These are phyloP conservation scores for Lomographa bimaculata DNA, from an alignment of 2,888 invertebrate genomes.

Conservation along the genomic window DNA sequence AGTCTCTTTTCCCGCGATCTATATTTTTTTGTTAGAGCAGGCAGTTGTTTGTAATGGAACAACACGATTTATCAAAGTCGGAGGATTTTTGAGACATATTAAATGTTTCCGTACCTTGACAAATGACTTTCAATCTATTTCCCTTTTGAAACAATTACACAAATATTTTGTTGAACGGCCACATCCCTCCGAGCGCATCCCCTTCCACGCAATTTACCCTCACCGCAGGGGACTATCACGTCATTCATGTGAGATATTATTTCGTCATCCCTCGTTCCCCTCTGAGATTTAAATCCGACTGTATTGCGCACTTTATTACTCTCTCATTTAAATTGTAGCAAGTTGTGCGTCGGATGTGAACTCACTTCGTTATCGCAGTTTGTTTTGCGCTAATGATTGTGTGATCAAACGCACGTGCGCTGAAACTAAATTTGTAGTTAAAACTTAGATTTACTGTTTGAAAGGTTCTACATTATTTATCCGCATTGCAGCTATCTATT, in stretches of 20 bases:
- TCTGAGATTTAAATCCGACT: slow-evolving; percentile 52
- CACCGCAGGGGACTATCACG: slow-evolving; percentile 52
- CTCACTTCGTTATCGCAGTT: slow-evolving; percentile 17
- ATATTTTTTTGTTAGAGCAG: slow-evolving; percentile 28
- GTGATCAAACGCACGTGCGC: slow-evolving; percentile 3
- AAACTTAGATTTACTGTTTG: not conserved
- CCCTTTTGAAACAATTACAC: slow-evolving; percentile 35
- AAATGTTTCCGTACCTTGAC: slow-evolving; percentile 28
- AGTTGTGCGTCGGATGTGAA: slow-evolving; percentile 26
- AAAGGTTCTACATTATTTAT: not conserved
- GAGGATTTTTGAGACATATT: slow-evolving; percentile 22
- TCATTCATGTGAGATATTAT: slow-evolving; percentile 61
- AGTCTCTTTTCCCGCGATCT: slow-evolving; percentile 17
- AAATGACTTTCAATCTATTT: slow-evolving; percentile 33
- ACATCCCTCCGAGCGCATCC: slow-evolving; percentile 38
- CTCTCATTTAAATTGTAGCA: slow-evolving; percentile 44
- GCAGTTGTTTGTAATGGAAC: slow-evolving; percentile 23
- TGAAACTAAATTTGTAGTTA: not conserved
- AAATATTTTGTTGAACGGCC: slow-evolving; percentile 40
- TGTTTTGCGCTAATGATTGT: slow-evolving; percentile 11
- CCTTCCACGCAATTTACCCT: slow-evolving; percentile 57
- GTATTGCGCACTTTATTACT: slow-evolving; percentile 65
- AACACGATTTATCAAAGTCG: slow-evolving; percentile 23
- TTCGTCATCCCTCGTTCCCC: slow-evolving; percentile 56
- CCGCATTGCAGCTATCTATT: no score